Evolutionary conservation across 1,140 invertebrate genomes (phyloP).

Genomic region (Caerostris extrusa): DNA sequence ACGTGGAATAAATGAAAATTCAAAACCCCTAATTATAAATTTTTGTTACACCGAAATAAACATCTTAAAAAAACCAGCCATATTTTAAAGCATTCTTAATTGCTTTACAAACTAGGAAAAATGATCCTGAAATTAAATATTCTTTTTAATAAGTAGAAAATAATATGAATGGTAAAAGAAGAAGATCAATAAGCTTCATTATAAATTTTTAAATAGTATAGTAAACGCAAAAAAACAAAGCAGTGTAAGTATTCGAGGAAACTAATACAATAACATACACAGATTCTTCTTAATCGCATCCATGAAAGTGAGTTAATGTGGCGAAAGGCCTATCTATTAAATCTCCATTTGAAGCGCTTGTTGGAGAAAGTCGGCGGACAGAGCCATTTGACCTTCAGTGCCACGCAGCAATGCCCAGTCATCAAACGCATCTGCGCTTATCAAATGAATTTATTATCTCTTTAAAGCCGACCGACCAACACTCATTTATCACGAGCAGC

Average conservation of each 20-base stretch:
- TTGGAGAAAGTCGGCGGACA: not conserved
- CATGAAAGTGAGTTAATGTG: not conserved
- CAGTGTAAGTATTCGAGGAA: not conserved
- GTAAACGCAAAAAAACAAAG: too few species aligned
- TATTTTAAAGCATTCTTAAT: too few species aligned
- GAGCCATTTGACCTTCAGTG: slow-evolving; percentile 16
- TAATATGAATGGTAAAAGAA: too few species aligned
- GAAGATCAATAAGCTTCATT: too few species aligned
- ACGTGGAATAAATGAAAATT: too few species aligned
- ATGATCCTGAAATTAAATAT: too few species aligned
- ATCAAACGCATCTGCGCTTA: not conserved
- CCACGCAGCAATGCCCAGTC: not conserved
- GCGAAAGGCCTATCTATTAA: slow-evolving; percentile 18
- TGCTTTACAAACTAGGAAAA: too few species aligned
- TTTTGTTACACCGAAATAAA: too few species aligned
- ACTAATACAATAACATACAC: not conserved
- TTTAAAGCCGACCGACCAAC: not conserved
- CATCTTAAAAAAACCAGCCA: too few species aligned
- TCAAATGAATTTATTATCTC: slow-evolving; percentile 32
- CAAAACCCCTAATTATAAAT: too few species aligned
- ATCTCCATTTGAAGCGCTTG: slow-evolving; percentile 30
- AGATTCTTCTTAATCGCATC: not conserved
- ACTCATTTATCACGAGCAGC: not conserved
- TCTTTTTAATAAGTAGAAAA: too few species aligned
- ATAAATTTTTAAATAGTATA: too few species aligned